These are phyloP conservation scores for Capromys pilorides DNA, from an alignment of 2,797 vertebrate species.

Conservation along the genomic window DNA sequence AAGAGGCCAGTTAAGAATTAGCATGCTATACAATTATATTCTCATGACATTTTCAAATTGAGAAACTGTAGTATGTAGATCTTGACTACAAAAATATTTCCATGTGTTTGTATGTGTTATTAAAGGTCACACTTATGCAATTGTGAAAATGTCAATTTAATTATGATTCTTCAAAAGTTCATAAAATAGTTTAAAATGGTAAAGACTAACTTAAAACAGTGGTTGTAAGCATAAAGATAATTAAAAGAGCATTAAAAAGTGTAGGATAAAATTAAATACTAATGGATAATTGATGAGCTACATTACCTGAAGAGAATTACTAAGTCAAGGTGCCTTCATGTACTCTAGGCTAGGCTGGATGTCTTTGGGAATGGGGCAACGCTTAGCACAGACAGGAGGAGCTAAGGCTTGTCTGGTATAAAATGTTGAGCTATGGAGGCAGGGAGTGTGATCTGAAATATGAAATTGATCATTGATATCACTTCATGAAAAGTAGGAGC, in stretches of 20 bases:
- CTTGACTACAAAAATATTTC: neutral
- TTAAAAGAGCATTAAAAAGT: neutral
- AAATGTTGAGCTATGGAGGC: neutral
- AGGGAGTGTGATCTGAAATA: neutral
- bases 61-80: neutral
- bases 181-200: neutral
- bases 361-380: no score
- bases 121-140: neutral
- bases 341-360: neutral
- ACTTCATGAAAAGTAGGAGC: neutral
- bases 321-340: neutral
- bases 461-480: no score
- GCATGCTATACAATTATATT: neutral
- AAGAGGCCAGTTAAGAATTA: neutral
- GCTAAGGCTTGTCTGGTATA: neutral
- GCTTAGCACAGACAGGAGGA: neutral
- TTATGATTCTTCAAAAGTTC: neutral
- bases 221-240: neutral
- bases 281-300: neutral
- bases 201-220: neutral
- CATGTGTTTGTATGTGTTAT: no score
- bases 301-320: neutral
- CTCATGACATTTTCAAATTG: neutral
- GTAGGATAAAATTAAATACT: neutral
- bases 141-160: neutral